These are phyloP conservation scores for Cataglyphis hispanica DNA, from an alignment of 1,140 invertebrate species.

Conservation along the genomic window DNA sequence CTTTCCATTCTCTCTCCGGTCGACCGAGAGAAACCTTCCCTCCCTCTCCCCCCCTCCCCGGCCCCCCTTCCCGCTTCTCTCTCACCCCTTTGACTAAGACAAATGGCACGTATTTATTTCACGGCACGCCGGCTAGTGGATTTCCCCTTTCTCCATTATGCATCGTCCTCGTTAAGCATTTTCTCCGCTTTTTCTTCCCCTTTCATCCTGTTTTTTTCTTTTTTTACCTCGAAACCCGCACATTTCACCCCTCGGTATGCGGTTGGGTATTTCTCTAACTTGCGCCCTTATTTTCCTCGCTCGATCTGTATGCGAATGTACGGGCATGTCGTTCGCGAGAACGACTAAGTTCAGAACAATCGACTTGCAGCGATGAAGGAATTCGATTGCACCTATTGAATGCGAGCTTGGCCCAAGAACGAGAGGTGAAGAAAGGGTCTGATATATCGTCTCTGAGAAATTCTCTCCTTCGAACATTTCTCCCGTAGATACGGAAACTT, in stretches of 20 bases:
- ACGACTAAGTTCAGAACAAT: conserved; percentile 12
- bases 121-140: conserved; percentile 72
- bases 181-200: conserved; percentile 40
- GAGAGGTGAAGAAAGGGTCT: not conserved
- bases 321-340: conserved; percentile 20
- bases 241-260: not conserved
- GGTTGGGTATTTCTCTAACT: conserved; percentile 33
- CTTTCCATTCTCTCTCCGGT: conserved; percentile 7
- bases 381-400: conserved; percentile 66
- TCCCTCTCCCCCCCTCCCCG: no score
- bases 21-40: conserved; percentile 8
- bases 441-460: conserved; percentile 8
- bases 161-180: conserved; percentile 75
- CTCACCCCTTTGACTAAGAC: conserved; percentile 69
- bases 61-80: no score
- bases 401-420: not conserved
- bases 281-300: not conserved
- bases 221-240: not conserved
- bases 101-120: conserved; percentile 78
- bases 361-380: conserved; percentile 57
- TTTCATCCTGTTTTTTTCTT: not conserved
- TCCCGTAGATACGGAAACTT: not conserved
- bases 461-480: not conserved
- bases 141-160: conserved; percentile 78
- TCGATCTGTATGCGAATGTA: conserved; percentile 41